These are phyloP conservation scores for Enteromius fasciolatus DNA, from an alignment of 2,797 vertebrate genomes.

Conservation along the genomic window DNA sequence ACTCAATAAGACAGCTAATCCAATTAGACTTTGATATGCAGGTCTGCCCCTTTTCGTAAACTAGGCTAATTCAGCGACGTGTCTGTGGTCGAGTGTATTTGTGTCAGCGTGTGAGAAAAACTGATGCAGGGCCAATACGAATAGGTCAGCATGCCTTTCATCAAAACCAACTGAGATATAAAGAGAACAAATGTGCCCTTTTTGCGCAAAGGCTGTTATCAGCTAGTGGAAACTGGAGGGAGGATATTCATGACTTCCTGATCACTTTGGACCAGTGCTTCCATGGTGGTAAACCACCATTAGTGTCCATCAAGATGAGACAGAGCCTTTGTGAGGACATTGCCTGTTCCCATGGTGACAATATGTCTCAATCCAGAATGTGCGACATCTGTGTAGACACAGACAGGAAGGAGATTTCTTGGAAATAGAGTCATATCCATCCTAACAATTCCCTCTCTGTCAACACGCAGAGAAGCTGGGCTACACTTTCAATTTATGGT, in stretches of 20 bases:
- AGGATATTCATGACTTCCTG: constrained; percentile 45
- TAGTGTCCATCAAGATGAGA: constrained; percentile 33
- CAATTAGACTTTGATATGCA: constrained; percentile 57
- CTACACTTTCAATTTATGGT: constrained; percentile 1
- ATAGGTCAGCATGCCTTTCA: constrained; percentile 10
- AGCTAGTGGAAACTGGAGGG: constrained; percentile 15
- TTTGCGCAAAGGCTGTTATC: constrained; percentile 24
- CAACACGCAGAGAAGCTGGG: not conserved
- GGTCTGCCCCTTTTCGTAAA: constrained; percentile 46
- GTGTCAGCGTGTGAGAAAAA: not conserved
- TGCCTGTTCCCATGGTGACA: constrained; percentile 56
- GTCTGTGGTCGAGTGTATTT: constrained; percentile 18
- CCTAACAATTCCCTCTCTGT: constrained; percentile 35
- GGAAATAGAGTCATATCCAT: constrained; percentile 39
- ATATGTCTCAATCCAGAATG: constrained; percentile 53
- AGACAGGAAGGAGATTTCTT: constrained; percentile 47
- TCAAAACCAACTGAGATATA: constrained; percentile 10
- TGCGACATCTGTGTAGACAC: constrained; percentile 52
- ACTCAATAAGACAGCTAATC: constrained; percentile 53
- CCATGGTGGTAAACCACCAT: constrained; percentile 18
- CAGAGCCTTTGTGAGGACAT: constrained; percentile 43
- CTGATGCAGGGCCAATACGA: not conserved
- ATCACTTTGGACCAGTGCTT: constrained; percentile 46
- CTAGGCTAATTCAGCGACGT: constrained; percentile 51
- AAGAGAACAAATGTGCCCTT: constrained; percentile 21